Conservation (phyloP, 1,140 invertebrate species). For the Chelonus insularis region DNA sequence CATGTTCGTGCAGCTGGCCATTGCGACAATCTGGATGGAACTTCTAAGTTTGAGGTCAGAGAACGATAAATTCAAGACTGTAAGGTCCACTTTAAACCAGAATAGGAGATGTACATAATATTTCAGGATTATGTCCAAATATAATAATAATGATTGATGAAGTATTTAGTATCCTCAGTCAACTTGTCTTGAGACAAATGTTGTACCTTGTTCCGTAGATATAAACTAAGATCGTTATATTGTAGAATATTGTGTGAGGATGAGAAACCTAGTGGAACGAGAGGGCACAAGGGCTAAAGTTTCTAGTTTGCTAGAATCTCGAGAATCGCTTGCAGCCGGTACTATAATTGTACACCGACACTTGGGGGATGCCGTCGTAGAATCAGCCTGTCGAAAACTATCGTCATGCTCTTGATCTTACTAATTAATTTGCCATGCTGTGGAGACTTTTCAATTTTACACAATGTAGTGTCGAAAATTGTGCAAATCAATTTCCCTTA, state of each 20-base stretch:
- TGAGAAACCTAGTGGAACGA: background rate
- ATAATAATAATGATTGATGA: too few species aligned
- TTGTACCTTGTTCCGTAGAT: too few species aligned
- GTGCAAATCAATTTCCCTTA: background rate
- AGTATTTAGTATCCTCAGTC: too few species aligned
- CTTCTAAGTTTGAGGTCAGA: background rate
- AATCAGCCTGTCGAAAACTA: constrained; percentile 4
- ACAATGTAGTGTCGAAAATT: background rate
- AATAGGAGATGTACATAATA: too few species aligned
- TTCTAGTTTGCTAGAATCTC: background rate
- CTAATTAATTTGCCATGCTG: constrained; percentile 4
- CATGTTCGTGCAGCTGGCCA: constrained; percentile 5
- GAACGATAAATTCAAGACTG: background rate
- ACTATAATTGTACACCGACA: background rate
- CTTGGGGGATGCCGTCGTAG: background rate
- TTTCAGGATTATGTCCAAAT: too few species aligned
- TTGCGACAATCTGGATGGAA: constrained; percentile 1
- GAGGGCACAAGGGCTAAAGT: constrained; percentile 1
- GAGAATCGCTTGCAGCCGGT: background rate
- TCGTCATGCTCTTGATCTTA: constrained; percentile 1
- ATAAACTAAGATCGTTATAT: background rate
- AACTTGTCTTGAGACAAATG: background rate
- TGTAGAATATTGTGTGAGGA: constrained; percentile 1
- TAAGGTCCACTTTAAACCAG: too few species aligned
- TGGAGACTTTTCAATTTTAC: background rate